Conservation (phyloP, 2,113 vertebrate species). For the Entosphenus tridentatus region DNA sequence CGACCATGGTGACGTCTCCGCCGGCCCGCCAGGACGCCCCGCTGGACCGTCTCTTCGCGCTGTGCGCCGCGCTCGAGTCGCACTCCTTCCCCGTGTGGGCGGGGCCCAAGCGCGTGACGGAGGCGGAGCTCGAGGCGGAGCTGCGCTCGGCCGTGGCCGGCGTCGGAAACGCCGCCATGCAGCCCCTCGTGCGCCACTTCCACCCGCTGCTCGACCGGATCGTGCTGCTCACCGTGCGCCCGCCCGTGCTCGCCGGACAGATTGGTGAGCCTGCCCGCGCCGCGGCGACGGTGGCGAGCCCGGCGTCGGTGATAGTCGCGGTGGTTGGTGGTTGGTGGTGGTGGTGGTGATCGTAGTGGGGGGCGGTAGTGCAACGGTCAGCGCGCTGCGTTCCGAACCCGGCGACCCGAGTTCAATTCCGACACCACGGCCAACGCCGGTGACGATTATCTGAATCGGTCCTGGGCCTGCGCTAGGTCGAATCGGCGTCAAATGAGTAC, state of each 20-base stretch:
- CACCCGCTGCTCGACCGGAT: constrained; percentile 90
- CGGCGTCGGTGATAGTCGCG: too few species aligned
- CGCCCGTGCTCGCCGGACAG: constrained; percentile 86
- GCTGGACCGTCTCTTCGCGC: constrained; percentile 89
- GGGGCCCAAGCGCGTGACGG: constrained; percentile 93
- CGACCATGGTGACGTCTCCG: too few species aligned
- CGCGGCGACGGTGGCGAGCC: constrained; percentile 43
- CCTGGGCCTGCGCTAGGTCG: too few species aligned
- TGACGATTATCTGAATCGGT: too few species aligned
- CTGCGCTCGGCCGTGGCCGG: constrained; percentile 80
- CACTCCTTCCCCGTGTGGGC: constrained; percentile 95
- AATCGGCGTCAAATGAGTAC: too few species aligned
- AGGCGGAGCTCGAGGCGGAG: constrained; percentile 86
- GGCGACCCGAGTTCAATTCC: too few species aligned
- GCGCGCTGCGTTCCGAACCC: too few species aligned
- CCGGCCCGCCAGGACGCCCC: constrained; percentile 48
- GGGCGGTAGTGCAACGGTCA: too few species aligned
- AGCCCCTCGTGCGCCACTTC: constrained; percentile 86
- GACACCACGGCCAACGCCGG: too few species aligned
- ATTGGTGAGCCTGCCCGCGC: constrained; percentile 42
- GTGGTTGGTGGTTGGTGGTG: too few species aligned
- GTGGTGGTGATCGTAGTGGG: too few species aligned
- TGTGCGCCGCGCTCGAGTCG: constrained; percentile 89
- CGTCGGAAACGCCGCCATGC: constrained; percentile 66
- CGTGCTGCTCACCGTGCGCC: constrained; percentile 76